Conservation (phyloP, 2,113 vertebrate genomes). For the Passer montanus region DNA sequence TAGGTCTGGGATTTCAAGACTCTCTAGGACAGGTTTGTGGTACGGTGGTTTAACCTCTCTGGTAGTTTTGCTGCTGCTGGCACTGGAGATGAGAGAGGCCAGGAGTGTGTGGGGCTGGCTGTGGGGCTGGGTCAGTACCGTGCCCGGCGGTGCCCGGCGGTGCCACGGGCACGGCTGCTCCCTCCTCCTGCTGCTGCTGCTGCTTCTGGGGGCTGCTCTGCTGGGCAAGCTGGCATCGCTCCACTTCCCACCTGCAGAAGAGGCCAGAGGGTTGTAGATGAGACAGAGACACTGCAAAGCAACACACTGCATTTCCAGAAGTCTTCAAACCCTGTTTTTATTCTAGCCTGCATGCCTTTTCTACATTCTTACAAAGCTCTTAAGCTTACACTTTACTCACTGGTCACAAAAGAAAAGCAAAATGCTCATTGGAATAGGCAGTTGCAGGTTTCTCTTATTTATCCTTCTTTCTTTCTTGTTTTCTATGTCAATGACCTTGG, state of each 20-base stretch:
- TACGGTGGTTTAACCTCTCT: neutral
- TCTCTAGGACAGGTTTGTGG: neutral
- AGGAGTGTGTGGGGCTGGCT: neutral
- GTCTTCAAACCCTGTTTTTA: neutral
- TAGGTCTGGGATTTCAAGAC: neutral
- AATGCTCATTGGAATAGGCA: neutral
- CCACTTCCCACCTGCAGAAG: conserved; percentile 72
- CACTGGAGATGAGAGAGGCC: neutral
- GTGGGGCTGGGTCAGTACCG: neutral
- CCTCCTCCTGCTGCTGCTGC: neutral
- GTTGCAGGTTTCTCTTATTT: neutral
- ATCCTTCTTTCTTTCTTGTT: neutral
- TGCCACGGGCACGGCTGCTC: neutral
- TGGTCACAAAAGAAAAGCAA: neutral
- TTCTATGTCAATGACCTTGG: neutral
- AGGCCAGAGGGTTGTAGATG: neutral
- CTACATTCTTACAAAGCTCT: neutral
- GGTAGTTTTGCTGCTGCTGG: neutral
- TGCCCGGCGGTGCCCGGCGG: neutral
- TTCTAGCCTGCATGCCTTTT: neutral
- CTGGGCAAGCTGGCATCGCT: conserved; percentile 27
- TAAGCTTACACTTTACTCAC: neutral
- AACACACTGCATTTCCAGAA: neutral
- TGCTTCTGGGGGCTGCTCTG: neutral
- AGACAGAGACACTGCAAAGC: neutral